Percentiles rank a stretch among this genome's conserved stretches.
Conservation (phyloP, 2,797 vertebrate genomes). For the Cyclura pinguis region DNA sequence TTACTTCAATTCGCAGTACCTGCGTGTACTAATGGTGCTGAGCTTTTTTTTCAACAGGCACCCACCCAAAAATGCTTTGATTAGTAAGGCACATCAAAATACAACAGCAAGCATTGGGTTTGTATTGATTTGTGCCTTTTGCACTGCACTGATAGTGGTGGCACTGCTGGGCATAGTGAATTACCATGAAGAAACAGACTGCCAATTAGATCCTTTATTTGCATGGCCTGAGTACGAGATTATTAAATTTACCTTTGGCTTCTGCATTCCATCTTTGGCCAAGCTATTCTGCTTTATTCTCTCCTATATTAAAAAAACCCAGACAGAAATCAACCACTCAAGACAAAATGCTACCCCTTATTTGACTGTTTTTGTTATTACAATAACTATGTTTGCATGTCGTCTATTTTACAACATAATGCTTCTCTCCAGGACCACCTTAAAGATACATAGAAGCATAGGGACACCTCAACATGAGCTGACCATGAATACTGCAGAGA, state of each 20-base stretch:
- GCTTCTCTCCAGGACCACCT: conserved; percentile 74
- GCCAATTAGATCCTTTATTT: conserved; percentile 78
- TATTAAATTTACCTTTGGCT: conserved; percentile 78
- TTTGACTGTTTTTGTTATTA: conserved; percentile 51
- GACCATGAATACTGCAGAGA: conserved; percentile 81
- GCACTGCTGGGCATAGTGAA: conserved; percentile 70
- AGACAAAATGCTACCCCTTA: conserved; percentile 14
- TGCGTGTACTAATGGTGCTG: conserved; percentile 75
- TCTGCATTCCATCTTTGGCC: conserved; percentile 76
- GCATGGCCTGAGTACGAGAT: conserved; percentile 77
- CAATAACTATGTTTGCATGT: conserved; percentile 63
- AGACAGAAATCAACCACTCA: conserved; percentile 15
- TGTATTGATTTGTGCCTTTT: conserved; percentile 65
- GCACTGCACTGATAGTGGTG: conserved; percentile 75
- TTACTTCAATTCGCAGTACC: conserved; percentile 78
- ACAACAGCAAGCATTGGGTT: conserved; percentile 62
- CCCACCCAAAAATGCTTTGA: conserved; percentile 1
- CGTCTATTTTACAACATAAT: conserved; percentile 79
- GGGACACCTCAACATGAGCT: conserved; percentile 56
- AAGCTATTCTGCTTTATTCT: conserved; percentile 73
- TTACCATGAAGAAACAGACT: conserved; percentile 56
- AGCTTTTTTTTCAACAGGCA: conserved; percentile 67
- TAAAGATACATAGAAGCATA: conserved; percentile 46
- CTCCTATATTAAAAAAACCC: conserved; percentile 59
- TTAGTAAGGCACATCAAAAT: conserved; percentile 59